Evolutionary conservation across 2,113 vertebrate species (phyloP).

Genomic region (Ceuthmochares aereus): DNA sequence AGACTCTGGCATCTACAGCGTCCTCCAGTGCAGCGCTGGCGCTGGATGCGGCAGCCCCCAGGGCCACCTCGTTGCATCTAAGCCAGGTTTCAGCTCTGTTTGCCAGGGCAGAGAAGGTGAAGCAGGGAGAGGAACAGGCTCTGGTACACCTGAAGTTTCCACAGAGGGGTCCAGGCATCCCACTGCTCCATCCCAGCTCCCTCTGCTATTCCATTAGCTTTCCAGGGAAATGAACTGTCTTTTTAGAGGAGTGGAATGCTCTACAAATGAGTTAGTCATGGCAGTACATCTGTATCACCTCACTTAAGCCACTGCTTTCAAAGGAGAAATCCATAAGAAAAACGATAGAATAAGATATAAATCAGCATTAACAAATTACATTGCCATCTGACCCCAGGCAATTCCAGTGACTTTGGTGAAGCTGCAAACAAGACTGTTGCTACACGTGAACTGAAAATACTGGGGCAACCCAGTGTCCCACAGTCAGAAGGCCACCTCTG

Average conservation of each 20-base stretch:
- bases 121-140: background rate
- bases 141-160: background rate
- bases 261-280: background rate
- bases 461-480: background rate
- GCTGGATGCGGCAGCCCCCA: rapidly evolving
- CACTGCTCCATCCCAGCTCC: background rate
- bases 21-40: background rate
- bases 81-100: background rate
- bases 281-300: background rate
- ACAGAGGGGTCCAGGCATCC: background rate
- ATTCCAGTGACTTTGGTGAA: background rate
- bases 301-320: background rate
- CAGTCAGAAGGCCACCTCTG: background rate
- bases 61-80: background rate
- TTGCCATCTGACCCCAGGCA: background rate
- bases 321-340: background rate
- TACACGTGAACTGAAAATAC: rapidly evolving
- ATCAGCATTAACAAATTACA: background rate
- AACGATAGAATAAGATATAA: background rate
- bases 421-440: background rate
- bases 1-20: background rate
- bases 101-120: background rate
- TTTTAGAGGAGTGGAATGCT: background rate
- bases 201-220: background rate
- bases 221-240: background rate